These are phyloP conservation scores for Congeria kusceri DNA, from an alignment of 2,888 invertebrate species.

Conservation along the genomic window DNA sequence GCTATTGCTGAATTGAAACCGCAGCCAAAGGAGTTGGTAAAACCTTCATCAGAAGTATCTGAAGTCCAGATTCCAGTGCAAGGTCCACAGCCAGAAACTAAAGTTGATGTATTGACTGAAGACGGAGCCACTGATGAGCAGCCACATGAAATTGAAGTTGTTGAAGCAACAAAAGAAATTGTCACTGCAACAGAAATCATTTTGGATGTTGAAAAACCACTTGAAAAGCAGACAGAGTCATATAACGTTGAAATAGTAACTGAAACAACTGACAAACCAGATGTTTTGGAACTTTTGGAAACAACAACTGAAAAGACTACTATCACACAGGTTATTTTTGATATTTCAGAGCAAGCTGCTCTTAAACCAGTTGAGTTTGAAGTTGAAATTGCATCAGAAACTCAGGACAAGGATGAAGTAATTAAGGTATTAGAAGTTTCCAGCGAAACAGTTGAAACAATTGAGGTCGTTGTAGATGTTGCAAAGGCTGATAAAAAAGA, in stretches of 20 bases:
- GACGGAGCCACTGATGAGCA: conserved; percentile 27
- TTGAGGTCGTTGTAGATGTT: conserved; percentile 31
- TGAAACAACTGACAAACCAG: conserved; percentile 16
- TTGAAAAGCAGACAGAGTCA: conserved; percentile 41
- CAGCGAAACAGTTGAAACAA: conserved; percentile 32
- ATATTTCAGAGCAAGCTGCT: conserved; percentile 34
- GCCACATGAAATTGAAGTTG: conserved; percentile 44
- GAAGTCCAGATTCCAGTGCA: conserved; percentile 13
- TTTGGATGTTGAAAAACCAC: conserved; percentile 13
- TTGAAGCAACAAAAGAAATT: conserved; percentile 21
- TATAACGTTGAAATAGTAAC: conserved; percentile 32
- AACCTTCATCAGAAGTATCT: conserved; percentile 8
- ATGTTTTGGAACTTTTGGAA: conserved; percentile 20
- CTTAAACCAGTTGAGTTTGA: conserved; percentile 31
- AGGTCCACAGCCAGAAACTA: conserved; percentile 3
- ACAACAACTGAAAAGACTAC: conserved; percentile 38
- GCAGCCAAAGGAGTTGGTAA: conserved; percentile 26
- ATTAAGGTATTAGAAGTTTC: conserved; percentile 9
- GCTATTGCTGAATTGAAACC: conserved; percentile 21
- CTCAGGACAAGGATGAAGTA: conserved; percentile 21
- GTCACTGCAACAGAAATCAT: conserved; percentile 25
- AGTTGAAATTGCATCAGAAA: conserved; percentile 39
- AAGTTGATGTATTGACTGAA: conserved; percentile 10
- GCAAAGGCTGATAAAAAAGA: conserved; percentile 34
- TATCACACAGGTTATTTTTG: conserved; percentile 41